Evolutionary conservation across 2,888 invertebrate species (phyloP).

Genomic region (Aethes cnicana): DNA sequence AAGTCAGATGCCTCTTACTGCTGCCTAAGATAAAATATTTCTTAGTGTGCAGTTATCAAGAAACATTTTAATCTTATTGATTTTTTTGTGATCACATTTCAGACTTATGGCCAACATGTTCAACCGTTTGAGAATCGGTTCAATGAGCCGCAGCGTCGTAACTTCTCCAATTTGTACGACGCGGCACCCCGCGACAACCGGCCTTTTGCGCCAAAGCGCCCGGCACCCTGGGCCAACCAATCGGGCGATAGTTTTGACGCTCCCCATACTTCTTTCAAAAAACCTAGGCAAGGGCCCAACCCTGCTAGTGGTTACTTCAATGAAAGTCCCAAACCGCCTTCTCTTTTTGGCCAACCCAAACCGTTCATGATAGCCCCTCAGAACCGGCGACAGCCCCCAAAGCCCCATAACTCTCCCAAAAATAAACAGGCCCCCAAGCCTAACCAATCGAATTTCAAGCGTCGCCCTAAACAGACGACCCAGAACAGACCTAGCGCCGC

Average conservation of each 20-base stretch:
- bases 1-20: too few relatives aligned
- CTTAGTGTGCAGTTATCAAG: conserved; percentile 5
- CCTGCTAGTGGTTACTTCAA: not conserved
- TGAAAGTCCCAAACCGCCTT: not conserved
- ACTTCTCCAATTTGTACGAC: conserved; percentile 48
- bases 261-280: conserved; percentile 26
- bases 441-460: too few relatives aligned
- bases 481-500: too few relatives aligned
- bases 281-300: conserved; percentile 8
- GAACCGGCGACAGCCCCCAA: conserved; percentile 33
- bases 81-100: conserved; percentile 52
- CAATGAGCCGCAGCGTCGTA: conserved; percentile 34
- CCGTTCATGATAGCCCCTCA: too few relatives aligned
- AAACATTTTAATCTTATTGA: conserved; percentile 1
- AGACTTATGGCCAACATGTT: conserved; percentile 48
- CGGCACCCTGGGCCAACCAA: conserved; percentile 40
- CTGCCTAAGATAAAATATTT: not conserved
- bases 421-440: conserved; percentile 17
- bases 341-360: conserved; percentile 10
- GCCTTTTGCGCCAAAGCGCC: conserved; percentile 48
- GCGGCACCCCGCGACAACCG: conserved; percentile 36
- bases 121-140: conserved; percentile 41
- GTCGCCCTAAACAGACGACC: not conserved
- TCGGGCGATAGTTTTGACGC: conserved; percentile 46
- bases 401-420: conserved; percentile 32